Base-by-base conservation (phyloP, 2,113 vertebrate species). In the Xenotilapia caudafasciata region DNA sequence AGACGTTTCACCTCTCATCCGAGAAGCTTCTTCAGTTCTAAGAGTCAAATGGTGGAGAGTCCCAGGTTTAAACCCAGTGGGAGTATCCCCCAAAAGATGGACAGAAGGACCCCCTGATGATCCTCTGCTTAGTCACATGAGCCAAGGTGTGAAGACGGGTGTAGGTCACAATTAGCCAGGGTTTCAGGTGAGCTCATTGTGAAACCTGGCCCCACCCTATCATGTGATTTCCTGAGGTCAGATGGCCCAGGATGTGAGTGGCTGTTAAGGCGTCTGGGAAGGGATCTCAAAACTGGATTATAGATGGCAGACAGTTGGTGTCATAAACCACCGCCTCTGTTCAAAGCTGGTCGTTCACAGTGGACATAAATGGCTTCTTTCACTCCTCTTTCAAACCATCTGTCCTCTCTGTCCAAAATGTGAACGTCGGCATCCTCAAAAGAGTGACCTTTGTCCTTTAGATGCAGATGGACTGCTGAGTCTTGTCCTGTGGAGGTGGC, bases 261-360 rank as follows among this genome's bases (percentile, higher is more conserved):
- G 21, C 0, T 0, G 3, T 26, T 55, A 26, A 3, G 3, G 54
- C 1, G 4, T 26, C 12, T 55, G 21, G 21, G 11, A 1, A 55
- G 6, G 54, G 11, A 55, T 1, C 54, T 3, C 54, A 55, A 55
- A 55, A 26, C 54, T 55, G 54, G 21, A 55, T 26, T 26, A 26
- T 55, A 3, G 11, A 55, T 13, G 6, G 21, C 21, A 23, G 21
- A 55, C 2, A 4, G 4, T 0, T 55, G 53, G 53, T 23, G 53
- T 23, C 2, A 0, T 55, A 55, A 55, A 7, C 0, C 0, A 13
- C 11, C 2, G 11, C 0, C 51, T 54, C 51, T 54, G 51, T 54
- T 54, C 51, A 54, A 54, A 54, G 3, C 21, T 54, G 51, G n/a
- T 6, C 5, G 1, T 0, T 54, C n/a, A 54, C 51, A 54, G 51